A percentile compares a stretch with the other conserved stretches of the same genome.
These are phyloP conservation scores for Oreochromis spilurus DNA, from an alignment of 2,113 vertebrate species.

Conservation along the genomic window DNA sequence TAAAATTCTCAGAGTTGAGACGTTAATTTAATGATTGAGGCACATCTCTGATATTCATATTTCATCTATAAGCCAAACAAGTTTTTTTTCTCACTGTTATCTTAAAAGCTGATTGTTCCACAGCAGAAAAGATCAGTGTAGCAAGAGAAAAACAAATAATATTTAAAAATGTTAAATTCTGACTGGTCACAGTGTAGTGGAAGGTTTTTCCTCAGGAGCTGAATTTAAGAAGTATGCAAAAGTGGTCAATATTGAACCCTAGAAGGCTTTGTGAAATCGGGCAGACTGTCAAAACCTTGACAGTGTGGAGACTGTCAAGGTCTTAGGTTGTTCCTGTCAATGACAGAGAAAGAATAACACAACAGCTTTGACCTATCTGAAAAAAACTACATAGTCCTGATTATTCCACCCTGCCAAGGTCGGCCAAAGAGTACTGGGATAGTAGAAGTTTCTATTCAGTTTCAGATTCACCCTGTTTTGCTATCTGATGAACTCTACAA, in stretches of 20 bases:
- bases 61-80: accelerated
- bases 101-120: neutral
- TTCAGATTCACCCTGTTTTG: neutral
- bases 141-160: neutral
- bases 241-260: accelerated
- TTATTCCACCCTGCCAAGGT: neutral
- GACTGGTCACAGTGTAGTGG: neutral
- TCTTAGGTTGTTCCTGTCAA: neutral
- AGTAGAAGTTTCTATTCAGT: neutral
- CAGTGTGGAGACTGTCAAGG: accelerated
- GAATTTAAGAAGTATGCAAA: neutral
- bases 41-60: neutral
- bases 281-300: neutral
- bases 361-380: neutral
- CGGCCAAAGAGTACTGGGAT: no score
- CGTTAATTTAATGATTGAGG: neutral
- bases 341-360: neutral
- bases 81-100: accelerated
- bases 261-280: neutral
- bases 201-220: neutral
- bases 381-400: neutral
- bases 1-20: neutral
- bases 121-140: neutral
- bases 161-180: neutral
- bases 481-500: accelerated